Evolutionary conservation across 1,140 invertebrate genomes (phyloP).

Genomic region (Spodoptera frugiperda): DNA sequence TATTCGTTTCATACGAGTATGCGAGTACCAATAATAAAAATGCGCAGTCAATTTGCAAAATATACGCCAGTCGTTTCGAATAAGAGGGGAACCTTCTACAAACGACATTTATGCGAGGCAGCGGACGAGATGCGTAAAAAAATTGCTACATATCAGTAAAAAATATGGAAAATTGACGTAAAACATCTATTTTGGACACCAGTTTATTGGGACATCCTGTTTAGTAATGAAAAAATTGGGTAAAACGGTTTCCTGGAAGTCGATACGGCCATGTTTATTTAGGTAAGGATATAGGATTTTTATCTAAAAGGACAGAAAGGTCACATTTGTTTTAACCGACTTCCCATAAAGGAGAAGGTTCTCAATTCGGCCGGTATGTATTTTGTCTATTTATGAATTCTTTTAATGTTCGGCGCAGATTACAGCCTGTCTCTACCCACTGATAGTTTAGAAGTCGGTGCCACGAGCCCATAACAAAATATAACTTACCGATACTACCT

Average conservation of each 20-base stretch:
- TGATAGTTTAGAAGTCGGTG: no score
- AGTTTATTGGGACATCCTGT: neutral
- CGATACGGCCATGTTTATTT: neutral
- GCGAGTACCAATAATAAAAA: neutral
- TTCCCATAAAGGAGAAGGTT: no score
- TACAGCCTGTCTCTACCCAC: no score
- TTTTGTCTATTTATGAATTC: no score
- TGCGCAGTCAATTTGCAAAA: slow-evolving; percentile 25
- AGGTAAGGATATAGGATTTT: neutral
- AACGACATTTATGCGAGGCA: slow-evolving; percentile 12
- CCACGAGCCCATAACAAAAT: no score
- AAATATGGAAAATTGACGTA: slow-evolving; percentile 15
- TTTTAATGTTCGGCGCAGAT: no score
- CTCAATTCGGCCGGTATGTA: no score
- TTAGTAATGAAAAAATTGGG: slow-evolving; percentile 9
- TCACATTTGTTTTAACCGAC: no score
- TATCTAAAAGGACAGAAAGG: no score
- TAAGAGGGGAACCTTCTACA: neutral
- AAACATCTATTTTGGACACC: neutral
- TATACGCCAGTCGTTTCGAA: slow-evolving; percentile 9
- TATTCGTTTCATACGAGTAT: neutral
- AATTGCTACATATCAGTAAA: slow-evolving; percentile 15
- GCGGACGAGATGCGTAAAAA: neutral
- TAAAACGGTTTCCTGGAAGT: neutral
- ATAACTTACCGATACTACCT: no score